Base-by-base conservation (phyloP, 1,140 invertebrate genomes). In the Rhynchophorus ferrugineus region DNA sequence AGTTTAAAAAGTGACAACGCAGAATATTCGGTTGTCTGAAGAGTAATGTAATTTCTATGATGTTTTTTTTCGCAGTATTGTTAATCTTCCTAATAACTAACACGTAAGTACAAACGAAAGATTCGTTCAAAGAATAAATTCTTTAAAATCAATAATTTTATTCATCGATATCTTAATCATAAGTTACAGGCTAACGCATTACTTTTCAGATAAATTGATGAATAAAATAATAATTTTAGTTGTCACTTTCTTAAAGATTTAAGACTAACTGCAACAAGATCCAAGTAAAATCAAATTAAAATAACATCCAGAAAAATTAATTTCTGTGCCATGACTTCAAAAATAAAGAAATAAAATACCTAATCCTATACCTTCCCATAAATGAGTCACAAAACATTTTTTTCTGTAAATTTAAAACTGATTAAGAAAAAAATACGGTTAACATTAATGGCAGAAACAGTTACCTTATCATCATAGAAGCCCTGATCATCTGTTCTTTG, bases 401-500 rank as follows among this genome's bases (percentile, higher is more conserved):
- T 29, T 6, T 11, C 24, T 6, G 24, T 29, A 29, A 29, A 29
- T 29, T 29, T 29, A 5, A 29, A 29, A 29, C 11, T 29, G 5
- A 29, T 29, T 11, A 29, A 29, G 5, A 29, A 29, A 6, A 11
- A 29, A 29, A 29, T 29, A 6, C 5, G 24, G 11, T 5, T 11
- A 29, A 29, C 5, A 29, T 29, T n/a, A n/a, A n/a, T n/a, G n/a
- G n/a, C n/a, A 34, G 3, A 18, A 17, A 24, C 24, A 60, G 34
- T 59, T 59, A 79, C 85, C 76, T 91, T 91, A 53, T 91, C 87
- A 65, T 91, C 89, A 62, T 88, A 92, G 70, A 91, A 92, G 55
- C 88, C 87, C 70, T 89, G 87, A 69, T 93, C 89, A 60, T 92
- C 89, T 9, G 88, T 87, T 54, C 89, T 75, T 65, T 93, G 89